These are phyloP conservation scores for Pygmarrhopalites habei DNA, from an alignment of 1,140 invertebrate species.

Conservation along the genomic window DNA sequence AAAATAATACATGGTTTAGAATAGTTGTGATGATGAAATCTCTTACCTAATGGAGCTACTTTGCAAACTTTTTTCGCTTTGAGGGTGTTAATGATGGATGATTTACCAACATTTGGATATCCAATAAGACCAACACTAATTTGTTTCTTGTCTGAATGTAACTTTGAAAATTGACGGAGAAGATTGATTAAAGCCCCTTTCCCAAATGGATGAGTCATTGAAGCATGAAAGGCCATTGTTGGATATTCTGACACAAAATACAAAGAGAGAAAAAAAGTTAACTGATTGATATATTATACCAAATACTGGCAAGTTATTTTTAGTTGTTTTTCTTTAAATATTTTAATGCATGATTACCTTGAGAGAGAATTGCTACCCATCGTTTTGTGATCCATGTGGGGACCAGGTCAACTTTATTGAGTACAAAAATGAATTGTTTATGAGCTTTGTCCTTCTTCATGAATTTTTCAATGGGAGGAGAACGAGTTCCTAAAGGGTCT, in stretches of 20 bases:
- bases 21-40: too few species aligned
- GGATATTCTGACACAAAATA: too few species aligned
- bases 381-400: slow-evolving; percentile 89
- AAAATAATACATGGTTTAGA: too few species aligned
- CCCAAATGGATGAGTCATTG: slow-evolving; percentile 94
- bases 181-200: slow-evolving; percentile 97
- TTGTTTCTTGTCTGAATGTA: slow-evolving; percentile 93
- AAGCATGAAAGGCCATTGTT: slow-evolving; percentile 96
- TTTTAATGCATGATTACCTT: too few species aligned
- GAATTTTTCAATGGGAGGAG: slow-evolving; percentile 84
- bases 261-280: too few species aligned
- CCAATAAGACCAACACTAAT: slow-evolving; percentile 99
- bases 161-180: slow-evolving; percentile 89
- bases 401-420: slow-evolving; percentile 80
- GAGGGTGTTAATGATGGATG: slow-evolving; percentile 95
- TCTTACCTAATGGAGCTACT: slow-evolving; percentile 97
- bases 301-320: too few species aligned
- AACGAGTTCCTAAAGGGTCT: slow-evolving; percentile 62
- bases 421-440: slow-evolving; percentile 88
- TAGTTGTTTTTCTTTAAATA: too few species aligned
- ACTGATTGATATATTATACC: too few species aligned
- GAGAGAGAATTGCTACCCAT: slow-evolving; percentile 79
- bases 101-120: slow-evolving; percentile 99
- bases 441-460: slow-evolving; percentile 82
- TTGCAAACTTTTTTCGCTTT: slow-evolving; percentile 94